Evolutionary conservation across 2,888 invertebrate species (phyloP), one percentile per base, ranked within the genome.

Genomic region (Salticus scenicus): DNA sequence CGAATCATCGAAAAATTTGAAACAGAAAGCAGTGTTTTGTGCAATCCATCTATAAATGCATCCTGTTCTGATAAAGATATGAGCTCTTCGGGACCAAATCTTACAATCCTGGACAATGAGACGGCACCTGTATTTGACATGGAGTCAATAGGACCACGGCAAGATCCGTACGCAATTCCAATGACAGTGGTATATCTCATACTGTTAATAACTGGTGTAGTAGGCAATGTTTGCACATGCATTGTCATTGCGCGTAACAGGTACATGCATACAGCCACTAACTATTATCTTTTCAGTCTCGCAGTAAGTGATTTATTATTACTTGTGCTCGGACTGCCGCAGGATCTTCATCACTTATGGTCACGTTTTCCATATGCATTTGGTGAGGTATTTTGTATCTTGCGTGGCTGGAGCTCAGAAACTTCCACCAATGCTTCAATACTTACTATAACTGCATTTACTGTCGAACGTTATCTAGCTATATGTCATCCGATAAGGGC

Each of bases 231-330:
- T 1, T 94, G 94, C 90, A 96, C 96, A 0, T 96, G 96, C 90
- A 92, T 96, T 14, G 96, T 96, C 12, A 95, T 96, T 64, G 93
- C 94, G 0, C 92, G 93, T 71, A 96, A 95, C 90, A 93, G 94
- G 82, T 94, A 94, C 88, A 96, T 96, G 96, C 95, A 95, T 91
- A 96, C 96, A 0, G 95, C 95, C 0, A 96, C 96, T 7, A 96
- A 96, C 91, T 96, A 95, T 90, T 96, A 96, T 90, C 92, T 96
- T 41, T 95, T 96, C 92, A 95, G 94, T 90, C 92, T 96, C 88
- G 95, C 96, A 0, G 93, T 96, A 86, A 96, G 96, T 1, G 97
- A 97, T 91, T 93, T 97, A 51, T 92, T 96, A 30, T 92, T 96
- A n/a, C 92, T 96, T 17, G 91, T 96, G 0, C 94, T 95, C 87